Percentiles rank a stretch among this genome's conserved stretches.
These are phyloP conservation scores for Megamerina dolium DNA, from an alignment of 2,888 invertebrate species.

Conservation along the genomic window DNA sequence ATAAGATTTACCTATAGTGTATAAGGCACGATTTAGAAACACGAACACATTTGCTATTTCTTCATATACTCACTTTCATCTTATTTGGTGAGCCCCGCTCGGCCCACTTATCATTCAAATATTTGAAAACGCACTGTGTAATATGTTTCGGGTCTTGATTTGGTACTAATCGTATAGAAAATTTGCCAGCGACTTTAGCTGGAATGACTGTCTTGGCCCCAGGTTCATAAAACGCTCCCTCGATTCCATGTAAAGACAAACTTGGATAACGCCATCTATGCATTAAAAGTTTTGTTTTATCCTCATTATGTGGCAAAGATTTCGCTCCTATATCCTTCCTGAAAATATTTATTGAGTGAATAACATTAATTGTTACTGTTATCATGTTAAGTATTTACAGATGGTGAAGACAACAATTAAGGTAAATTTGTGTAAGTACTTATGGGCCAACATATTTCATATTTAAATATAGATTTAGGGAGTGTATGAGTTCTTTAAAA, in stretches of 20 bases:
- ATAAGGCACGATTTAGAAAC: not conserved
- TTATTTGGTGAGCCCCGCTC: constrained; percentile 79
- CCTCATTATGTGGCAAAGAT: constrained; percentile 66
- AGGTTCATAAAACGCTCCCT: constrained; percentile 84
- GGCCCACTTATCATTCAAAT: constrained; percentile 72
- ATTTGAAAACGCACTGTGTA: constrained; percentile 69
- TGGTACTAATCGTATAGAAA: constrained; percentile 95
- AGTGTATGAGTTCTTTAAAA: too few species aligned
- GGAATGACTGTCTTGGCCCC: constrained; percentile 96
- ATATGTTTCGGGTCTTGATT: constrained; percentile 81
- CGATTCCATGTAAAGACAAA: constrained; percentile 91
- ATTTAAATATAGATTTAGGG: too few species aligned
- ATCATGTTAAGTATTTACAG: too few species aligned
- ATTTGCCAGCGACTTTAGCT: constrained; percentile 89
- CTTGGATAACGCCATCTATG: constrained; percentile 93
- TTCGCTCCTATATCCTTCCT: constrained; percentile 62
- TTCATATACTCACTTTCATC: constrained; percentile 55
- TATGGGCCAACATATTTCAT: too few species aligned
- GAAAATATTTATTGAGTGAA: constrained; percentile 23
- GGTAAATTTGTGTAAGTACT: too few species aligned
- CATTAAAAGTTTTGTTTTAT: constrained; percentile 81
- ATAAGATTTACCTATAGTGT: constrained; percentile 27
- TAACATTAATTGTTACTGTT: not conserved
- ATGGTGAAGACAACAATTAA: too few species aligned
- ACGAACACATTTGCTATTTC: not conserved